Evolutionary conservation across 2,113 vertebrate species (phyloP), one percentile per base, ranked within the genome.

Genomic region (Pardalotus punctatus): DNA sequence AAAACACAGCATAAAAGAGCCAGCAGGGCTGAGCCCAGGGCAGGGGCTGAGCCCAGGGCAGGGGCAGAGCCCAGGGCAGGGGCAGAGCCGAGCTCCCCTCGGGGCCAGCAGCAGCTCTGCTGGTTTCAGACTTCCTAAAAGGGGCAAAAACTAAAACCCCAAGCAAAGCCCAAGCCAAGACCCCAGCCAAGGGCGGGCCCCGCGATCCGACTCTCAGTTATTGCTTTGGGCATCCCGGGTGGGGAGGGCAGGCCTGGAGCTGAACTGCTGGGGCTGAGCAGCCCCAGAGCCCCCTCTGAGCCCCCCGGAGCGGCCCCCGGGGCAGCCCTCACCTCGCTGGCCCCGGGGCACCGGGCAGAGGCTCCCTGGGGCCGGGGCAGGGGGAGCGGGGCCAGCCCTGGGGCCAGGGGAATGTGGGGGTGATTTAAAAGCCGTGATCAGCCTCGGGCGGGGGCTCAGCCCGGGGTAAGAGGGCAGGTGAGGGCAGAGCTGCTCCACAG

Each of bases 401-500:
- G 29, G 71, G 43, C 29, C 5, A 2, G 57, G 28, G 0, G 31
- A 50, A 3, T 0, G 25, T 33, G 79, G 19, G 48, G n/a, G 35
- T 48, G 47, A 36, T 35, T 19, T 29, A 53, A 66, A 78, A 84
- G 85, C 83, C 56, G 11, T 0, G 21, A 22, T 11, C 29, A 47
- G 84, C 87, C 86, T 87, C 50, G 0, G 36, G 61, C n/a, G 5
- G 10, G 70, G 95, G 91, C 87, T 82, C 89, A 86, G 95, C 93
- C 91, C 42, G 1, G 12, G 86, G 74, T 10, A 35, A 12, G 10
- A 27, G 51, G 60, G 64, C 53, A 48, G 47, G 53, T 11, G 48
- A 43, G 67, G 83, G 88, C 94, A 84, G 77, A 4, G 81, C 95
- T 56, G 94, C 93, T 94, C 95, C 90, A 74, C 95, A 95, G 96